A percentile compares a stretch with the other conserved stretches of the same genome.
Conservation (phyloP, 1,140 invertebrate species). For the Triops longicaudatus region DNA sequence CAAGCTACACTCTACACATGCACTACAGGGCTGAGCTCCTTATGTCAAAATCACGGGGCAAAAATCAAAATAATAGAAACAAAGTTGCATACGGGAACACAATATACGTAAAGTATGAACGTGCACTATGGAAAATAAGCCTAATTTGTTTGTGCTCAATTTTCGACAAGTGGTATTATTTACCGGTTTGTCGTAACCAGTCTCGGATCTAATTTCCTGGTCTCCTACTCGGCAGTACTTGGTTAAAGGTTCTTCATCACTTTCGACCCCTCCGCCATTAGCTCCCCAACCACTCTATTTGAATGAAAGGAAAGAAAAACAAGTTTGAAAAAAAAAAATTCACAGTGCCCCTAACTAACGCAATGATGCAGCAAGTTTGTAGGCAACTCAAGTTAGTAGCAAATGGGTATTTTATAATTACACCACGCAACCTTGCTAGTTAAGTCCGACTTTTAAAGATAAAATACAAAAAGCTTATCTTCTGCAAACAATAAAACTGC, state of each 20-base stretch:
- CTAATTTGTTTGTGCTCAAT: no score
- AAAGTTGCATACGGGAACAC: no score
- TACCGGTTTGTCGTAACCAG: background rate
- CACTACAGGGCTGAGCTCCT: no score
- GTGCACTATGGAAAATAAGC: no score
- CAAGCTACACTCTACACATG: no score
- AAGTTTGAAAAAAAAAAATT: background rate
- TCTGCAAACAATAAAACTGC: background rate
- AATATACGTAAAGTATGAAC: no score
- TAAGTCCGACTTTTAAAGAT: background rate
- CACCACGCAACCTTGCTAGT: background rate
- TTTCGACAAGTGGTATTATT: background rate
- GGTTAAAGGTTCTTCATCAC: background rate
- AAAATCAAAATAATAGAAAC: no score
- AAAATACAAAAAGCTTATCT: background rate
- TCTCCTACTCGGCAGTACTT: conserved; percentile 10
- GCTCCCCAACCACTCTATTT: background rate
- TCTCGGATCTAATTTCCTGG: background rate
- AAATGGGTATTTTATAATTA: background rate
- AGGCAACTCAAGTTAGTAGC: background rate
- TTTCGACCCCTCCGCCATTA: background rate
- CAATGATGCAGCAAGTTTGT: background rate
- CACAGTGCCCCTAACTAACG: background rate
- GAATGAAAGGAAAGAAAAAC: background rate
- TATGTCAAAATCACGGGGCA: no score